Conservation (phyloP, 2,113 vertebrate genomes). For the Amblyornis subalaris region DNA sequence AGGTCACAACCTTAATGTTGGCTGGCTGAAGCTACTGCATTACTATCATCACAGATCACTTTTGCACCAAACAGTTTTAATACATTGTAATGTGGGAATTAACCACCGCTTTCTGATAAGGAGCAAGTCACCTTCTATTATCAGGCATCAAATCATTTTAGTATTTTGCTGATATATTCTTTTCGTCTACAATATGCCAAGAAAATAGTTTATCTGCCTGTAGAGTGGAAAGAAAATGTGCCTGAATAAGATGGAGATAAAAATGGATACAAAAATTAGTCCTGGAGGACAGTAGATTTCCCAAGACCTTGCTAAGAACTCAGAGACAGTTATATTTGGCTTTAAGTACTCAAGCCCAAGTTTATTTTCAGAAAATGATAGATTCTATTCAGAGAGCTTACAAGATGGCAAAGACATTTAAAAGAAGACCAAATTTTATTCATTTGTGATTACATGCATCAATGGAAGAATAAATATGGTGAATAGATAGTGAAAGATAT, state of each 20-base stretch:
- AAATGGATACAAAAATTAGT: conserved; percentile 25
- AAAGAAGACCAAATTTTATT: background rate
- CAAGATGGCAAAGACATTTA: background rate
- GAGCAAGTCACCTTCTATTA: conserved; percentile 18
- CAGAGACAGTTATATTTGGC: background rate
- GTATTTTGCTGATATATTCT: background rate
- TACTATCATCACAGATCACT: background rate
- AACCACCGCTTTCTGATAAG: background rate
- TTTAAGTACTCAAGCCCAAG: background rate
- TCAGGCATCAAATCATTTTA: conserved; percentile 12
- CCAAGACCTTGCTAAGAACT: background rate
- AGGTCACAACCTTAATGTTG: background rate
- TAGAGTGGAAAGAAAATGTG: background rate
- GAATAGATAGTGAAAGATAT: background rate
- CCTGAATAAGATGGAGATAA: background rate
- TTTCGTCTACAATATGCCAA: background rate
- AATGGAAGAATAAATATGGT: background rate
- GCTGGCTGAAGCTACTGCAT: background rate
- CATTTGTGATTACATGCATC: background rate
- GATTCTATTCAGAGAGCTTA: background rate
- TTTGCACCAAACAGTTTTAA: background rate
- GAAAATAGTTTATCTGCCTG: background rate
- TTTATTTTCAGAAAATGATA: background rate
- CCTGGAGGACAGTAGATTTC: background rate
- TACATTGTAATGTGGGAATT: background rate